Conservation (phyloP, 2,888 invertebrate genomes). For the Zootermopsis nevadensis region DNA sequence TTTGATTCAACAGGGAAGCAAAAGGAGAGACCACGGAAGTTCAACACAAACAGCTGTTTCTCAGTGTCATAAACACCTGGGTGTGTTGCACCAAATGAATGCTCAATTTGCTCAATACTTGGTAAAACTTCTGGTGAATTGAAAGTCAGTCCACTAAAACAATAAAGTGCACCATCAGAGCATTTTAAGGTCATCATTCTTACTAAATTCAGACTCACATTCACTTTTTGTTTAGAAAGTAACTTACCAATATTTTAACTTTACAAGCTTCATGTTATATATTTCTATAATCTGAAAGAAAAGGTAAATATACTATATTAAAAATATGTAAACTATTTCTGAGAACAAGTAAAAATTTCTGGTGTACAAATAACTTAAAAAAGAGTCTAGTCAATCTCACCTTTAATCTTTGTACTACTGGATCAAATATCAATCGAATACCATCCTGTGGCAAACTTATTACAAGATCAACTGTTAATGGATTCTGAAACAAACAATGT, state of each 20-base stretch:
- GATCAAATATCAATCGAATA: slow-evolving; percentile 95
- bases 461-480: slow-evolving; percentile 93
- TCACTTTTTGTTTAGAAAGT: neutral
- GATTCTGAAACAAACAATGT: slow-evolving; percentile 78
- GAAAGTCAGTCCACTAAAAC: slow-evolving; percentile 80
- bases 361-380: neutral
- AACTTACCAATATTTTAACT: slow-evolving; percentile 93
- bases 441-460: slow-evolving; percentile 97
- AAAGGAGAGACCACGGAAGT: slow-evolving; percentile 97
- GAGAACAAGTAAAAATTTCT: too few species aligned
- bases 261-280: slow-evolving; percentile 96
- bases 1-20: slow-evolving; percentile 96
- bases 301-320: slow-evolving; percentile 12
- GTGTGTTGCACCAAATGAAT: slow-evolving; percentile 98
- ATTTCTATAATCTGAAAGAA: slow-evolving; percentile 88
- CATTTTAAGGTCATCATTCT: neutral
- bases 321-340: too few species aligned
- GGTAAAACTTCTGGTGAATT: slow-evolving; percentile 95
- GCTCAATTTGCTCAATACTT: slow-evolving; percentile 97
- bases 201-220: neutral
- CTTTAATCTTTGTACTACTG: slow-evolving; percentile 92
- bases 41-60: slow-evolving; percentile 93
- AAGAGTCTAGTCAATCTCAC: slow-evolving; percentile 58
- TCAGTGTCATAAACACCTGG: slow-evolving; percentile 98
- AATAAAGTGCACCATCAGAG: slow-evolving; percentile 31